Percentiles rank a stretch among this genome's conserved stretches.
phyloP scores from a whole-genome alignment of 2,113 vertebrate species.

The Anhinga rufa region DNA sequence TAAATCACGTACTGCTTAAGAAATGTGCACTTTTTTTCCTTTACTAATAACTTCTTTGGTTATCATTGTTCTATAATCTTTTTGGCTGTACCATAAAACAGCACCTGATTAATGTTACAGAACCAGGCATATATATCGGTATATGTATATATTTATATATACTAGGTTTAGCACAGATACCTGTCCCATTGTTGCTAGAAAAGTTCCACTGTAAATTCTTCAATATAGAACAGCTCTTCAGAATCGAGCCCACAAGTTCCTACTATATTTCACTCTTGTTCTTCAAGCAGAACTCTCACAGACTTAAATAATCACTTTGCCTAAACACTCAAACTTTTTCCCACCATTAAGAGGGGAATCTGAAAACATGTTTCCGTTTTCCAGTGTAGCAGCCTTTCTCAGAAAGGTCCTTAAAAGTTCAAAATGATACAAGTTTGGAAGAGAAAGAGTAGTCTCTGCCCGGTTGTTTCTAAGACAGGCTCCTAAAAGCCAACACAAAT shows the following conservation, averaged over 20 bases:
- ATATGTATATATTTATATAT: not conserved
- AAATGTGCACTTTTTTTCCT: constrained; percentile 47
- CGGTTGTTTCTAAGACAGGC: not conserved
- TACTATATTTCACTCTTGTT: not conserved
- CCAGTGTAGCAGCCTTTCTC: not conserved
- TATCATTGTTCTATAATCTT: not conserved
- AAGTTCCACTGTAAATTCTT: not conserved
- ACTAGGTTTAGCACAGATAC: constrained; percentile 11
- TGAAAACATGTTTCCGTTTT: not conserved
- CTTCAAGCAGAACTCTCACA: not conserved
- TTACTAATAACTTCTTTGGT: constrained; percentile 53
- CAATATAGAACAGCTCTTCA: not conserved
- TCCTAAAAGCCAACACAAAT: not conserved
- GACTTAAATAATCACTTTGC: not conserved
- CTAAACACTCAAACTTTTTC: not conserved
- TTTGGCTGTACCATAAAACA: constrained; percentile 37
- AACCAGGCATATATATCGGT: constrained; percentile 11
- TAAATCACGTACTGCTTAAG: constrained; percentile 31
- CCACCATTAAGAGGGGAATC: not conserved
- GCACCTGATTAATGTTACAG: constrained; percentile 33
- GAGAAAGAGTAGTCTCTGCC: not conserved
- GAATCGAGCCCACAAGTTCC: not conserved
- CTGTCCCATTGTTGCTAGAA: not conserved
- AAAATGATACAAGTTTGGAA: not conserved
- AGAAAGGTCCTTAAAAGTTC: not conserved